Evolutionary conservation across 2,797 vertebrate species (phyloP).

Genomic region (Acanthiza pusilla): DNA sequence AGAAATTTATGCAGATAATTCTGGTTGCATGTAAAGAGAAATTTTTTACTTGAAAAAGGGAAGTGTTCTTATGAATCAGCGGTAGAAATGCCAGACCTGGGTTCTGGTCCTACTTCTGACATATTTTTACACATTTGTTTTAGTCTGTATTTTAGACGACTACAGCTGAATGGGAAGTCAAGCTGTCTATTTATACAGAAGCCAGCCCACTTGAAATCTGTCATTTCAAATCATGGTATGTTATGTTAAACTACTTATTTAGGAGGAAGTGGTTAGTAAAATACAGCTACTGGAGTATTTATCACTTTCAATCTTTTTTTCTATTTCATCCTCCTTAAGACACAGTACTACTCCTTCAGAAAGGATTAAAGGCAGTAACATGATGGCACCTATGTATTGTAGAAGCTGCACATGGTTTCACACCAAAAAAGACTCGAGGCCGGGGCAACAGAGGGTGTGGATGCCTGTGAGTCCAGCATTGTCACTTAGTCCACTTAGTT

Average conservation of each 20-base stretch:
- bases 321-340: not conserved
- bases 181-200: slow-evolving; percentile 20
- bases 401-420: not conserved
- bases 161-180: not conserved
- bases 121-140: slow-evolving; percentile 44
- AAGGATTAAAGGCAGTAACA: not conserved
- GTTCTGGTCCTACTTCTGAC: slow-evolving; percentile 48
- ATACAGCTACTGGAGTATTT: not conserved
- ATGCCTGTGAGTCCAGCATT: not conserved
- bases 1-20: slow-evolving; percentile 10
- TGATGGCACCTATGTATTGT: not conserved
- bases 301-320: not conserved
- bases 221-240: not conserved
- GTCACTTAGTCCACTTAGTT: not conserved
- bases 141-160: slow-evolving; percentile 31
- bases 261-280: not conserved
- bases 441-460: not conserved
- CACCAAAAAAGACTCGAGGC: not conserved
- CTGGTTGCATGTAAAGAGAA: not conserved
- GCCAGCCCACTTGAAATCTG: not conserved
- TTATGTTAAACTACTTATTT: not conserved
- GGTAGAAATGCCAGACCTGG: slow-evolving; percentile 31
- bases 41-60: slow-evolving; percentile 48
- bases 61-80: slow-evolving; percentile 55
- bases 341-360: not conserved